A percentile compares a stretch with the other conserved stretches of the same genome.
Evolutionary conservation across 2,888 invertebrate species (phyloP).

Genomic region (Aromia moschata): DNA sequence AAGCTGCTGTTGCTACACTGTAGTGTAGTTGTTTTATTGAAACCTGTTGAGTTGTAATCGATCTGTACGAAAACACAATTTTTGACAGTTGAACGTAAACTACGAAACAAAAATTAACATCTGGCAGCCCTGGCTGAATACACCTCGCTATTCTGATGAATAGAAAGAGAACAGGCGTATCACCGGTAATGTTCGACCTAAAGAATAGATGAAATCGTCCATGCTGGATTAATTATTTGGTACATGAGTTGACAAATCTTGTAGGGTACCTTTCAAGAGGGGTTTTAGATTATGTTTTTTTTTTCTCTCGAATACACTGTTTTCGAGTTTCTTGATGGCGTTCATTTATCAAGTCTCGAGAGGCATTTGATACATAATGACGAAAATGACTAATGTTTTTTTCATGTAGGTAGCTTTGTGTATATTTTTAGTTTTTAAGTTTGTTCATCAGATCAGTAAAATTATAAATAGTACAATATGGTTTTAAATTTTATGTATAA

Average conservation of each 20-base stretch:
- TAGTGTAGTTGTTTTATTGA: too few species aligned
- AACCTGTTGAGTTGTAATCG: too few species aligned
- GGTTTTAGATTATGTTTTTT: constrained; percentile 21
- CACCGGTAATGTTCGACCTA: constrained; percentile 38
- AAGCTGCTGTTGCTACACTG: too few species aligned
- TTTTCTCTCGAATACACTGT: constrained; percentile 30
- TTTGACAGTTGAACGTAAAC: too few species aligned
- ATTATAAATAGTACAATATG: too few species aligned
- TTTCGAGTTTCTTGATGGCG: constrained; percentile 31
- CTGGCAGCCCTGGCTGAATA: too few species aligned
- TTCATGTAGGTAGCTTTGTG: too few species aligned
- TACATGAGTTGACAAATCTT: constrained; percentile 50
- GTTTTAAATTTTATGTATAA: too few species aligned
- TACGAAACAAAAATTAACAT: too few species aligned
- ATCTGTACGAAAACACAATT: too few species aligned
- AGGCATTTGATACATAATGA: background rate
- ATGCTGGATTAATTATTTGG: constrained; percentile 45
- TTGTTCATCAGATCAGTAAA: too few species aligned
- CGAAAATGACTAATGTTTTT: background rate
- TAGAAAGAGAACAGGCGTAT: constrained; percentile 45
- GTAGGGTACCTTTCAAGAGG: constrained; percentile 37
- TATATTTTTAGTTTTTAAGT: too few species aligned
- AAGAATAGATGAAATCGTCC: constrained; percentile 48
- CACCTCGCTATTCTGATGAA: constrained; percentile 41
- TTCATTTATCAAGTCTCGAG: constrained; percentile 33